A percentile compares a stretch with the other conserved stretches of the same genome.
Evolutionary conservation across 1,140 invertebrate genomes (phyloP).

Genomic region (Hestina assimilis): DNA sequence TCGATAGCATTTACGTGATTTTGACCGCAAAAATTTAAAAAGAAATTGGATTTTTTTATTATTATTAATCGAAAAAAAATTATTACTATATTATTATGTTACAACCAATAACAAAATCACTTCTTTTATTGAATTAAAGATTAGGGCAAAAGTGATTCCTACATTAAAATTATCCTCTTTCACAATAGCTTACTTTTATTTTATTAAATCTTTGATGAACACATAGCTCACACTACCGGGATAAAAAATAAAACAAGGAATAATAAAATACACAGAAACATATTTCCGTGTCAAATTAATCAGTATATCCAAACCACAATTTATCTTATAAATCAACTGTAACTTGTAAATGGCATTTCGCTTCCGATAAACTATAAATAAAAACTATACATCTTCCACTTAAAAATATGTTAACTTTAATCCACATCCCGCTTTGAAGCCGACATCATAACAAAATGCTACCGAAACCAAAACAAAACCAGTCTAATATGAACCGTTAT

Average conservation of each 20-base stretch:
- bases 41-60: neutral
- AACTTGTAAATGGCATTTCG: slow-evolving; percentile 11
- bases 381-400: slow-evolving; percentile 47
- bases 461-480: slow-evolving; percentile 22
- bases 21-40: neutral
- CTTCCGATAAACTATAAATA: slow-evolving; percentile 35
- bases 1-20: neutral
- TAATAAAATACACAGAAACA: too few relatives aligned
- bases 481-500: slow-evolving; percentile 28
- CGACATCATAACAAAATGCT: slow-evolving; percentile 51
- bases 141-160: too few relatives aligned
- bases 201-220: too few relatives aligned
- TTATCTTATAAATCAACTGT: slow-evolving; percentile 11
- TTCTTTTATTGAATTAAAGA: too few relatives aligned
- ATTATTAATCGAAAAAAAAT: neutral
- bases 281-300: slow-evolving; percentile 7
- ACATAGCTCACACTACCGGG: too few relatives aligned
- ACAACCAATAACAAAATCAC: too few relatives aligned
- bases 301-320: neutral
- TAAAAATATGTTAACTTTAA: slow-evolving; percentile 60
- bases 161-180: too few relatives aligned
- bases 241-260: too few relatives aligned
- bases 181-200: too few relatives aligned
- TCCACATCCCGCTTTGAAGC: slow-evolving; percentile 37
- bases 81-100: too few relatives aligned